Conservation (phyloP, 1,140 invertebrate genomes). For the Drosophila eugracilis region DNA sequence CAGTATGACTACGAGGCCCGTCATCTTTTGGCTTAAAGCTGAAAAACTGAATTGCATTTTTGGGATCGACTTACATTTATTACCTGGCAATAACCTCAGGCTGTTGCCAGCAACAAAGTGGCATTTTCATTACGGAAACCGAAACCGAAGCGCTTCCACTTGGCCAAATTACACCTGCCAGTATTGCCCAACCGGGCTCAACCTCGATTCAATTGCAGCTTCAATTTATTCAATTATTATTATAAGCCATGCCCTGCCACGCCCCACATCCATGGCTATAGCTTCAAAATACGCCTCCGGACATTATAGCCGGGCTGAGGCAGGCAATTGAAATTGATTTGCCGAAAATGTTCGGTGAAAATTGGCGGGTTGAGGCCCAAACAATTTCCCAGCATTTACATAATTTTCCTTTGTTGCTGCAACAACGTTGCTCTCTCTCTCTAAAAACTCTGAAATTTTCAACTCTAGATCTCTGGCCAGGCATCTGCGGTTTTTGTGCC, state of each 20-base stretch:
- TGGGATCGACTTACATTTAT: conserved; percentile 28
- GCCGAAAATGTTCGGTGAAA: conserved; percentile 63
- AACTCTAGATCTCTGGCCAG: conserved; percentile 37
- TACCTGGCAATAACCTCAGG: conserved; percentile 36
- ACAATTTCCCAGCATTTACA: conserved; percentile 79
- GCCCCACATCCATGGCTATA: conserved; percentile 4
- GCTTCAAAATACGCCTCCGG: conserved; percentile 9
- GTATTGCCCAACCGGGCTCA: conserved; percentile 1
- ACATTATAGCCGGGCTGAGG: too few species aligned
- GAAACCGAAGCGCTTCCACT: conserved; percentile 48
- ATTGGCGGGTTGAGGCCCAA: conserved; percentile 54
- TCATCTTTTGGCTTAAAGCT: conserved; percentile 9
- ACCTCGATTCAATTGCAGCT: conserved; percentile 37
- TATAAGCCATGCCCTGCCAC: conserved; percentile 62
- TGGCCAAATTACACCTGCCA: conserved; percentile 61
- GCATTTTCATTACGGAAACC: conserved; percentile 49
- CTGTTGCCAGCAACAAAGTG: conserved; percentile 34
- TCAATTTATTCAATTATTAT: conserved; percentile 80
- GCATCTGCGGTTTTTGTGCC: conserved; percentile 36
- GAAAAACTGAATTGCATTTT: conserved; percentile 37
- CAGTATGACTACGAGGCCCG: not conserved
- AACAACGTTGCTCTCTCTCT: not conserved
- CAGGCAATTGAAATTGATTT: conserved; percentile 71
- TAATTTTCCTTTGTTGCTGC: conserved; percentile 71
- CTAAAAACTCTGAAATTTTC: conserved; percentile 47